Percentiles rank a stretch among this genome's conserved stretches.
These are phyloP conservation scores for Protobothrops mucrosquamatus DNA, from an alignment of 2,113 vertebrate genomes.

Conservation along the genomic window DNA sequence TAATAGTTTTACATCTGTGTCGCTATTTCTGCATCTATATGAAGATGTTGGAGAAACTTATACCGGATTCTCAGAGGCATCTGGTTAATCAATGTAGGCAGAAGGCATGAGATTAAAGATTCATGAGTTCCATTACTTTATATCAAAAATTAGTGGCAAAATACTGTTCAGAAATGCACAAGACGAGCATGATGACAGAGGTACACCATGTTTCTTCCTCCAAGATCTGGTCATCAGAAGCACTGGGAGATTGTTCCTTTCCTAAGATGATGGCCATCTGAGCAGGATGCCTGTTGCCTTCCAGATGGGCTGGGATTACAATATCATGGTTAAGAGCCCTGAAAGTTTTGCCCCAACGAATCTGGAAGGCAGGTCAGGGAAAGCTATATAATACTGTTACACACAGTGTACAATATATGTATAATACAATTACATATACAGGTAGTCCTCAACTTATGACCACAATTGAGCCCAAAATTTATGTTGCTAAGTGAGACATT, in stretches of 20 bases:
- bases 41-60: neutral
- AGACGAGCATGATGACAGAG: neutral
- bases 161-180: neutral
- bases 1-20: neutral
- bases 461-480: neutral
- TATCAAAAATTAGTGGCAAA: neutral
- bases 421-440: neutral
- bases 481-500: neutral
- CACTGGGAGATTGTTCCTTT: neutral
- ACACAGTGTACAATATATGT: neutral
- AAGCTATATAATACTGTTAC: neutral
- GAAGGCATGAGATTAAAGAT: neutral
- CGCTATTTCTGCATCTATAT: neutral
- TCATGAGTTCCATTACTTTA: neutral
- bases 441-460: neutral
- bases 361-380: neutral
- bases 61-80: neutral
- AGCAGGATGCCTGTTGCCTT: neutral
- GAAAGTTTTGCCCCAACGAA: neutral
- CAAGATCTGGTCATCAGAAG: neutral
- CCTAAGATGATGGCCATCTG: neutral
- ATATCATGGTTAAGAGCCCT: neutral
- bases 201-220: neutral
- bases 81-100: neutral
- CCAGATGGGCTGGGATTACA: neutral